Evolutionary conservation across 2,797 vertebrate species (phyloP), one percentile per base, ranked within the genome.

Genomic region (Rousettus madagascariensis): DNA sequence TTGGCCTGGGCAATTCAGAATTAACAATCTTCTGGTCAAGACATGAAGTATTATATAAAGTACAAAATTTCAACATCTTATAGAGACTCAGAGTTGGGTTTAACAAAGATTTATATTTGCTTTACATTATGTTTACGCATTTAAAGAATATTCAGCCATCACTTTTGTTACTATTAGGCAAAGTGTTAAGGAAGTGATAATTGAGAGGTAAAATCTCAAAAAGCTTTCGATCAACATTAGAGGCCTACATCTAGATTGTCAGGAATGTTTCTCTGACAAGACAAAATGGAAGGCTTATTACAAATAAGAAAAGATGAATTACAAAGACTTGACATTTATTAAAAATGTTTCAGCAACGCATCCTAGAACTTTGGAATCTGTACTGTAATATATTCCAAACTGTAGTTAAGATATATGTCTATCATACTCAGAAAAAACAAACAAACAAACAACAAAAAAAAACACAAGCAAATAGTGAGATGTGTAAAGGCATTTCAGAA

Each of bases 291-390:
- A 79, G 46, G 4, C 46, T 87, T 49, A 66, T 51, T 69, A 82
- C 68, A 84, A 84, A 46, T 38, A 68, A 92, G 65, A 43, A 59
- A 91, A 92, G 36, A 89, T 79, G 36, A 94, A 93, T 83, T 68
- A 57, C 5, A 72, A 75, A 93, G 55, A 80, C 63, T 86, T 49
- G 38, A 49, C 43, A 59, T 36, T 74, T 72, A 94, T 65, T 83
- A 80, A 84, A 86, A 88, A 63, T 1, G 30, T 53, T 90, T 80
- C 63, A 69, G 53, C 63, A 84, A 91, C 85, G 41, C 55, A 41
- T 20, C 5, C 41, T 66, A 46, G 53, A 41, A 72, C 95, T 92
- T 36, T 46, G 28, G 75, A 66, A 74, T 61, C 33, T 49, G 17
- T 43, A 53, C 49, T 28, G 26, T 11, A 75, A 65, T 49, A 43